These are phyloP conservation scores for Vespertilio murinus DNA, from an alignment of 2,797 vertebrate species.

Conservation along the genomic window DNA sequence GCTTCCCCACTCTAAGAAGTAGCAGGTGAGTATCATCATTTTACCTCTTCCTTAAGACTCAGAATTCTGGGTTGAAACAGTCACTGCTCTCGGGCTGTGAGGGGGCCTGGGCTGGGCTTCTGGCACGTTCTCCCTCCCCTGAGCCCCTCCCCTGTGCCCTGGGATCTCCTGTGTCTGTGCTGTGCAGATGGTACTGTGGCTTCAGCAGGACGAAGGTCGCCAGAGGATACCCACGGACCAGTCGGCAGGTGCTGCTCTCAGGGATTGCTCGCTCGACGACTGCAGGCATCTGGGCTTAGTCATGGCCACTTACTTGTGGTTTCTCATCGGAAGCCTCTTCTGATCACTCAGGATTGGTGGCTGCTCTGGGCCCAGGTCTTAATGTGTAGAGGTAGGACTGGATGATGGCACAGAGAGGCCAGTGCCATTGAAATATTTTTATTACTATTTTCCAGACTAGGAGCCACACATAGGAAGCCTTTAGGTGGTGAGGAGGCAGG, in stretches of 20 bases:
- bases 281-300: no score
- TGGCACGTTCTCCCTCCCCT: neutral
- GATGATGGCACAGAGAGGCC: neutral
- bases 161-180: neutral
- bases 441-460: neutral
- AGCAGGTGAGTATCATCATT: neutral
- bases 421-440: neutral
- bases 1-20: neutral
- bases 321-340: neutral
- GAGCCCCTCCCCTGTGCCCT: no score
- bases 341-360: neutral
- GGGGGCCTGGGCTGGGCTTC: neutral
- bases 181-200: neutral
- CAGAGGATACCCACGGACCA: neutral
- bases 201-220: neutral
- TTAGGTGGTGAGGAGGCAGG: neutral
- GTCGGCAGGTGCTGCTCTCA: neutral
- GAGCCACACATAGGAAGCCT: neutral
- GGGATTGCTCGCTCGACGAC: neutral
- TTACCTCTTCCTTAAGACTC: neutral
- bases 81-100: neutral
- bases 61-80: neutral
- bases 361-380: neutral
- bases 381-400: neutral
- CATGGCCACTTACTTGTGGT: neutral